Conservation (phyloP, 2,888 invertebrate genomes). For the Drosophila colorata region DNA sequence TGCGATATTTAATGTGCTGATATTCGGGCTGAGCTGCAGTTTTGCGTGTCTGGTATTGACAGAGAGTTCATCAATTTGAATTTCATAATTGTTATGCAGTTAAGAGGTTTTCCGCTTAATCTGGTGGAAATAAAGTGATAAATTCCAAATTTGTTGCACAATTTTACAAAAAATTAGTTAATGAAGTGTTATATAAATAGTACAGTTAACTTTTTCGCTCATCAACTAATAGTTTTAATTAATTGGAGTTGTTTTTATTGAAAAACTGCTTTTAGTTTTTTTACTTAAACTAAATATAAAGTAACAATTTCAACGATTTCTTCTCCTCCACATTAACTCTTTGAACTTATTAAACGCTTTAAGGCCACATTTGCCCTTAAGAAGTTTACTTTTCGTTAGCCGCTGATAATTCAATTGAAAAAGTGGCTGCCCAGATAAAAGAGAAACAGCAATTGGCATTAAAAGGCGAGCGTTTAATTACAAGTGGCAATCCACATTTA, state of each 20-base stretch:
- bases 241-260: too few species aligned
- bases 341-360: neutral
- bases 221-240: too few species aligned
- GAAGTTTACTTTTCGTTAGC: neutral
- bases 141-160: neutral
- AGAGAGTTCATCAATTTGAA: constrained; percentile 17
- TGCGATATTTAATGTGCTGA: constrained; percentile 7
- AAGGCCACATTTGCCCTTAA: neutral
- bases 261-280: too few species aligned
- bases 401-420: constrained; percentile 19
- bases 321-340: neutral
- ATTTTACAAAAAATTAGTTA: too few species aligned
- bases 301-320: neutral
- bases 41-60: constrained; percentile 23
- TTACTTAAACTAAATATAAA: too few species aligned
- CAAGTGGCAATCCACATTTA: constrained; percentile 68
- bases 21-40: constrained; percentile 1
- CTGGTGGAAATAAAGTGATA: constrained; percentile 2
- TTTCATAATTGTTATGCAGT: constrained; percentile 24
- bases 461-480: constrained; percentile 67
- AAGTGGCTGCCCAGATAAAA: constrained; percentile 18
- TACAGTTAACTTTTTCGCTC: too few species aligned
- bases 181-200: too few species aligned
- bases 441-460: constrained; percentile 43
- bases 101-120: neutral